phyloP scores from a whole-genome alignment of 2,113 vertebrate species.

The Capreolus pygargus region DNA sequence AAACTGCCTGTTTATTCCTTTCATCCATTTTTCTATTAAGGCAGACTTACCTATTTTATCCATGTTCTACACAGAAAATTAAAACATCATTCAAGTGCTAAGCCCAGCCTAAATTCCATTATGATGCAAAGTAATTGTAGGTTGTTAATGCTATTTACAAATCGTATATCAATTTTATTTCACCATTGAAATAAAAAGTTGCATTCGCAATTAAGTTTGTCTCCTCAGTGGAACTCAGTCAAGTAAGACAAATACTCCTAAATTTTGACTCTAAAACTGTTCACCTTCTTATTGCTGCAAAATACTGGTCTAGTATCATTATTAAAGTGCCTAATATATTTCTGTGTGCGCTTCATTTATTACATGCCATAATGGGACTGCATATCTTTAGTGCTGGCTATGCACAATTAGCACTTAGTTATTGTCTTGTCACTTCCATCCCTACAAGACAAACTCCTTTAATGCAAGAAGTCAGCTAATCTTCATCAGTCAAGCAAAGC shows the following conservation, averaged over 20 bases:
- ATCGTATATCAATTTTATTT: slow-evolving; percentile 82
- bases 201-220: slow-evolving; percentile 67
- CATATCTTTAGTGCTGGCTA: slow-evolving; percentile 87
- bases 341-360: slow-evolving; percentile 84
- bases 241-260: slow-evolving; percentile 70
- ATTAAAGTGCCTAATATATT: slow-evolving; percentile 83
- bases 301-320: slow-evolving; percentile 77
- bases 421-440: slow-evolving; percentile 92
- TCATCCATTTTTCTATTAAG: slow-evolving; percentile 5
- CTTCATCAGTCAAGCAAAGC: slow-evolving; percentile 88
- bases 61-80: slow-evolving; percentile 75
- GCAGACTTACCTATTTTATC: slow-evolving; percentile 34
- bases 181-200: slow-evolving; percentile 75
- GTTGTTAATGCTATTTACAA: slow-evolving; percentile 82
- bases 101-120: slow-evolving; percentile 80
- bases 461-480: slow-evolving; percentile 91
- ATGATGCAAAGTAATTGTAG: slow-evolving; percentile 84
- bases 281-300: slow-evolving; percentile 69
- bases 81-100: slow-evolving; percentile 84
- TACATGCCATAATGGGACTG: slow-evolving; percentile 80
- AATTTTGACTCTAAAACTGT: slow-evolving; percentile 78
- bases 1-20: neutral
- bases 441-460: slow-evolving; percentile 87
- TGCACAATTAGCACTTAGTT: slow-evolving; percentile 93
- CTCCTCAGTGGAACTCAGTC: slow-evolving; percentile 58